Conservation (phyloP, 2,113 vertebrate genomes). For the Oryzias javanicus region DNA sequence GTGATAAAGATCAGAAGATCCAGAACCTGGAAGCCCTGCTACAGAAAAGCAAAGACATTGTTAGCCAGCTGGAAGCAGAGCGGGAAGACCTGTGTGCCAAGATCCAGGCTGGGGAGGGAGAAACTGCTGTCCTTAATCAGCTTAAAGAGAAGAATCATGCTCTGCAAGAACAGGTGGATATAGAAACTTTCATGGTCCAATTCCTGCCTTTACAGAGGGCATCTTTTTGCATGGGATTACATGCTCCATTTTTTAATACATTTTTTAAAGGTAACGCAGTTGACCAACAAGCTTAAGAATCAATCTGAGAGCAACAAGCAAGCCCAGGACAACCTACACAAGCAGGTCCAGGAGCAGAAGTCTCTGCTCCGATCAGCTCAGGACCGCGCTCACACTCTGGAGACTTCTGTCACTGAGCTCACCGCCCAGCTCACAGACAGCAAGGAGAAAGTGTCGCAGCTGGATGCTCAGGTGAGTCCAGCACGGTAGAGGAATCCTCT, state of each 20-base stretch:
- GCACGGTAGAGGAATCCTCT: no score
- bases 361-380: conserved; percentile 86
- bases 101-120: conserved; percentile 97
- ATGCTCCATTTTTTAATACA: conserved; percentile 5
- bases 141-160: conserved; percentile 94
- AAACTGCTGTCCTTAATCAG: conserved; percentile 92
- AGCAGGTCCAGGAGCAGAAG: conserved; percentile 97
- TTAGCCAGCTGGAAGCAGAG: conserved; percentile 90
- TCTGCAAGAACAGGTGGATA: conserved; percentile 88
- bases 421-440: conserved; percentile 87
- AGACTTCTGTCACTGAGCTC: conserved; percentile 83
- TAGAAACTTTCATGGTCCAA: background rate
- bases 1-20: conserved; percentile 98
- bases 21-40: conserved; percentile 97
- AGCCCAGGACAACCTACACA: conserved; percentile 94
- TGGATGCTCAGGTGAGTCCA: conserved; percentile 88
- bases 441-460: conserved; percentile 90
- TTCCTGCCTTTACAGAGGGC: background rate
- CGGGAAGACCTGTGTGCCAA: conserved; percentile 95
- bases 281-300: conserved; percentile 96
- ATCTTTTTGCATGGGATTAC: background rate
- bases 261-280: conserved; percentile 82
- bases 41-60: conserved; percentile 94
- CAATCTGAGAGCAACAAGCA: conserved; percentile 98
- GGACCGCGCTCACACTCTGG: conserved; percentile 87